These are phyloP conservation scores for Typhlichthys eigenmanni DNA, from an alignment of 2,797 vertebrate species.

Conservation along the genomic window DNA sequence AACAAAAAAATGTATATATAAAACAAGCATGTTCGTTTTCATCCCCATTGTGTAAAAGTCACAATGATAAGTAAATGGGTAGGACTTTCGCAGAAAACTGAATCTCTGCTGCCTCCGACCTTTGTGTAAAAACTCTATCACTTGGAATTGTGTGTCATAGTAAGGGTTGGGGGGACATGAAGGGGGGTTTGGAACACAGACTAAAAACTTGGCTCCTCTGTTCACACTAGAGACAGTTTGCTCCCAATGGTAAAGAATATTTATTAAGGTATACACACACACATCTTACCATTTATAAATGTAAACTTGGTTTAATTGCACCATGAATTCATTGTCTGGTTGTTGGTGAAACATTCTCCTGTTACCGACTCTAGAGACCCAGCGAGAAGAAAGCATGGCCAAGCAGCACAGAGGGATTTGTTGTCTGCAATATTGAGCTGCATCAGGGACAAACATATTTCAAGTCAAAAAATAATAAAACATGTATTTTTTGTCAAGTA, in stretches of 20 bases:
- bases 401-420: slow-evolving; percentile 31
- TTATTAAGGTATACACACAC: slow-evolving; percentile 52
- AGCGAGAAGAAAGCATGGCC: slow-evolving; percentile 32
- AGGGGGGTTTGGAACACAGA: slow-evolving; percentile 11
- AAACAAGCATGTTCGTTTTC: slow-evolving; percentile 20
- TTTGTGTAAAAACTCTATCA: slow-evolving; percentile 42
- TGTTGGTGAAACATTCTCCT: slow-evolving; percentile 66
- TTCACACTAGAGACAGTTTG: slow-evolving; percentile 16
- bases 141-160: slow-evolving; percentile 7
- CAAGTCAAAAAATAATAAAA: slow-evolving; percentile 18
- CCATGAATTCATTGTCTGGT: slow-evolving; percentile 63
- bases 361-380: slow-evolving; percentile 43
- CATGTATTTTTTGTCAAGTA: no score
- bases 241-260: slow-evolving; percentile 28
- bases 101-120: slow-evolving; percentile 31
- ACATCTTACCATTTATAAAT: slow-evolving; percentile 66
- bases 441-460: slow-evolving; percentile 17
- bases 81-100: slow-evolving; percentile 32
- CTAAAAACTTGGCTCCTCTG: slow-evolving; percentile 22
- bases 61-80: slow-evolving; percentile 59
- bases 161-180: no score
- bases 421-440: slow-evolving; percentile 26
- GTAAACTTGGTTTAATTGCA: slow-evolving; percentile 75
- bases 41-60: slow-evolving; percentile 47
- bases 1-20: slow-evolving; percentile 55